These are phyloP conservation scores for Gortyna flavago DNA, from an alignment of 2,888 invertebrate species.

Conservation along the genomic window DNA sequence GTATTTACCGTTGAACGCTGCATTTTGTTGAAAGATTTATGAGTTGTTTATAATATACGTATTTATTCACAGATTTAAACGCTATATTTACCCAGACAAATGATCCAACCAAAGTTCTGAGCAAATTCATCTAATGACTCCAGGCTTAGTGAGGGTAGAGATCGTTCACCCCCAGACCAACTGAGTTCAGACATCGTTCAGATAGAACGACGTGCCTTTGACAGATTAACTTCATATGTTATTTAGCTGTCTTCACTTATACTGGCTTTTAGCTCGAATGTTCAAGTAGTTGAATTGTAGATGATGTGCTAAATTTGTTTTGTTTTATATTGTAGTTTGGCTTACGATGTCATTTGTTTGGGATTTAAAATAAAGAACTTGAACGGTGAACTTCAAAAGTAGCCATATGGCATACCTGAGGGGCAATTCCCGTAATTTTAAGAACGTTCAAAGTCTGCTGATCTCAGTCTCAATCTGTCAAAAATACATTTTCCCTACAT, in stretches of 20 bases:
- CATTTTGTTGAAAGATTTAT: too few species aligned
- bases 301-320: neutral
- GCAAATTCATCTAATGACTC: neutral
- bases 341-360: neutral
- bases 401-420: neutral
- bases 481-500: neutral
- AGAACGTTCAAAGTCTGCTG: neutral
- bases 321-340: constrained; percentile 1
- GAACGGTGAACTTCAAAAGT: neutral
- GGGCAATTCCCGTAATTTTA: neutral
- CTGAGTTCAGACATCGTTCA: constrained; percentile 10
- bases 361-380: neutral
- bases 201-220: neutral
- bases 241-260: constrained; percentile 9
- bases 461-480: neutral
- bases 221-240: constrained; percentile 24
- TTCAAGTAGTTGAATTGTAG: neutral
- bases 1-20: too few species aligned
- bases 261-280: neutral
- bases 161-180: constrained; percentile 9
- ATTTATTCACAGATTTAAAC: constrained; percentile 1
- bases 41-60: too few species aligned
- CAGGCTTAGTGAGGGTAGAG: constrained; percentile 13
- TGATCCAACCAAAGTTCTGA: constrained; percentile 5
- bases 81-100: constrained; percentile 24